Conservation (phyloP, 2,888 invertebrate species). For the Phymatocera aterrima region DNA sequence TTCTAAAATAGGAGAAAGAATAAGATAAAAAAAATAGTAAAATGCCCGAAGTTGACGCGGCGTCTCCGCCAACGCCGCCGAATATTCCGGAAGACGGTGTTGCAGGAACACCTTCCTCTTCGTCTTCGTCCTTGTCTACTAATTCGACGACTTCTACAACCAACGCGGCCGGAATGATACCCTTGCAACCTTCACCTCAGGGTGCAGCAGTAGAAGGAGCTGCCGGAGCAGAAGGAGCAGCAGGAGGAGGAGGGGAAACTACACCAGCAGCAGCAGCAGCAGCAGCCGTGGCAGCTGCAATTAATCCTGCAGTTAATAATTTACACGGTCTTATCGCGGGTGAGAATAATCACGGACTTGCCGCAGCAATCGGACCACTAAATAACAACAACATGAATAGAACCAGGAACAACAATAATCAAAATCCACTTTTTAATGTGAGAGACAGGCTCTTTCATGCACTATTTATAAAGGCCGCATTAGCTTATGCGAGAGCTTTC, state of each 20-base stretch:
- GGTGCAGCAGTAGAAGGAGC: no score
- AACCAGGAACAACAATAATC: slow-evolving; percentile 75
- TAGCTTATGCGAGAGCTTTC: slow-evolving; percentile 94
- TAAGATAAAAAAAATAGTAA: background rate
- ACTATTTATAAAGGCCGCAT: slow-evolving; percentile 93
- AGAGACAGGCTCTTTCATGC: slow-evolving; percentile 96
- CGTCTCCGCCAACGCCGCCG: background rate
- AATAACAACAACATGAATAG: slow-evolving; percentile 67
- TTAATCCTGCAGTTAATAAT: slow-evolving; percentile 7
- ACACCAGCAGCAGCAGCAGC: background rate
- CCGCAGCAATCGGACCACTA: slow-evolving; percentile 62
- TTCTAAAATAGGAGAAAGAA: background rate
- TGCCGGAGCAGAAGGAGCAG: no score
- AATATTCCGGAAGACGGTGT: background rate
- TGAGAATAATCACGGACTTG: slow-evolving; percentile 64
- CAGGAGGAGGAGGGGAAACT: no score
- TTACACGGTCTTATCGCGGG: slow-evolving; percentile 11
- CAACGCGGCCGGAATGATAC: no score
- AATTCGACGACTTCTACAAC: background rate
- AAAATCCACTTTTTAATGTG: slow-evolving; percentile 89
- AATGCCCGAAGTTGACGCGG: slow-evolving; percentile 36
- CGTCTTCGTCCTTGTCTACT: background rate
- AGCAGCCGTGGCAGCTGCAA: no score
- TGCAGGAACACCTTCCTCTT: slow-evolving; percentile 15
- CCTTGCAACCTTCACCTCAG: background rate